Base-by-base conservation (phyloP, 2,888 invertebrate genomes). In the Lasius fuliginosus region DNA sequence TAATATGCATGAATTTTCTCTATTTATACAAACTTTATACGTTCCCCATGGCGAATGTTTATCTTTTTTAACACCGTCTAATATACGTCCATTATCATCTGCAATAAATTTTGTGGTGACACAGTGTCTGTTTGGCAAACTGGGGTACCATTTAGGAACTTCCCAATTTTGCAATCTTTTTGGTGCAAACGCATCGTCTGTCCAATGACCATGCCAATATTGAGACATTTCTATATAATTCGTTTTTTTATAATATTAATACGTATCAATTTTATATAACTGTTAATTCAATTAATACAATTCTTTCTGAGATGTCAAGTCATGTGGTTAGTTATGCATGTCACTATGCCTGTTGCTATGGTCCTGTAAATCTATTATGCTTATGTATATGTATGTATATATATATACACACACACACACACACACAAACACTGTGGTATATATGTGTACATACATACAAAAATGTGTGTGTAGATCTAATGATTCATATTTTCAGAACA, bases 401-500 rank as follows among this genome's bases (percentile, higher is more conserved):
- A 4, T 33, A 30, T 30, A 9, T 33, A n/a, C n/a, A n/a, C n/a
- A n/a, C n/a, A n/a, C n/a, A n/a, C n/a, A n/a, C n/a, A n/a, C n/a
- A n/a, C n/a, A n/a, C n/a, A n/a, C 56, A 64, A 67, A 12, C 3
- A 67, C 9, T n/a, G n/a, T 53, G 33, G 8, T 56, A 56, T 23
- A 27, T 67, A 27, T 49, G 27, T 30, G n/a, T 64, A n/a, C 9
- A n/a, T 69, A 42, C 5, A 4, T 64, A 30, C 11, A 58, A 74
- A 40, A 74, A 30, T 62, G 4, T 60, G 18, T 42, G 12, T 27
- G 11, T 30, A 15, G 40, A 67, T 76, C 30, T 56, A 67, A 82
- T 82, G 4, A 67, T 86, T 88, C 86, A 91, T 91, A 92, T 90
- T 94, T 94, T 87, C 95, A 97, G 97, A 23, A 96, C 96, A 86